Base-by-base conservation (phyloP, 92 coral and sea anemone species). In the Epizoanthus fatuus region DNA sequence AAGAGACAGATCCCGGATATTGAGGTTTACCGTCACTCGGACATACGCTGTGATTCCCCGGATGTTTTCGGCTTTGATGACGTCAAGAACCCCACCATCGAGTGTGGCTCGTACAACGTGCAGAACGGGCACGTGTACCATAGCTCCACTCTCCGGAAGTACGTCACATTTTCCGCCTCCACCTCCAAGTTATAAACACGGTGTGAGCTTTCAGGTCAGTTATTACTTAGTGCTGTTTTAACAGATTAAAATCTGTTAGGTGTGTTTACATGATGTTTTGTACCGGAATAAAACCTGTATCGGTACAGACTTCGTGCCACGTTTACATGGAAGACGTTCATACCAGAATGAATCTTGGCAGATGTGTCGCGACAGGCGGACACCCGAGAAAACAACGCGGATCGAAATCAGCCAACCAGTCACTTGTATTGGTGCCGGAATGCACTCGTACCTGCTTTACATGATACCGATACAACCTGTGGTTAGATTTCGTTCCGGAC, bases 1-100 rank as follows among this genome's bases (percentile, higher is more conserved):
- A 93, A 89, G 79, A 90, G 93, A 67, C 87, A 88, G 86, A 89
- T 93, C 81, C 95, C 98, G 72, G 95, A 95, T 86, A 97, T 97
- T 55, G 98, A 97, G 87, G 95, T 97, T 53, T 97, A 95, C 72
- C 99, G 98, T 62, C 99, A 97, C 54, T 93, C 99, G 20, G 82
- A 77, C 39, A 79, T 95, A 63, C 93, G 88, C 80, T 75, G 95
- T 22, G 98, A 97, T 75, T 95, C 99, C 84, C 98, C 99, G 86
- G 99, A 97, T 83, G 98, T 91, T 25, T 87, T 93, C 17, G 95
- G 89, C 87, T 72, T 97, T 83, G 99, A 95, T 40, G 99, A 95
- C 63, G 74, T 91, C 81, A 90, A 86, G 81, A 94, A 93, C 65
- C 87, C 77, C 74, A 80, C 81, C 14, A 84, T 91, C 80, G 97